Evolutionary conservation across 30 jellyfish, hydroid and myxozoan species (phyloP), one percentile per base, ranked within the genome.

Genomic region (Hydractinia echinata): DNA sequence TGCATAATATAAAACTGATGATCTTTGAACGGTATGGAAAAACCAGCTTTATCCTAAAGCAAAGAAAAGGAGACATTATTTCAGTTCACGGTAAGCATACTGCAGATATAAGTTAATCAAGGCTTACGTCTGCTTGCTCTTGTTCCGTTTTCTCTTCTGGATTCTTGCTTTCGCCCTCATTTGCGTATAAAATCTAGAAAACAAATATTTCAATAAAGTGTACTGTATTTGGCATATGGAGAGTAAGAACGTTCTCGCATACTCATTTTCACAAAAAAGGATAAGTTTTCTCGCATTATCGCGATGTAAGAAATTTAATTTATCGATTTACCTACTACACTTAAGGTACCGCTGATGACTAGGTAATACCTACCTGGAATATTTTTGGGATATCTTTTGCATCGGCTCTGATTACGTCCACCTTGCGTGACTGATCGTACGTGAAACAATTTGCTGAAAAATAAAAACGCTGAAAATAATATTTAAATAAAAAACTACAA

Each of bases 341-440:
- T n/a, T 30, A 30, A 30, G 44, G 44, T 30, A 30, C 44, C 2
- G 44, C 44, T 30, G 44, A 30, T 30, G 44, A 30, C 44, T 30
- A 30, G 44, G 44, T 30, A 30, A 53, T 77, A 8, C 9, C 30
- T 66, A 91, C 98, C 96, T 91, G 98, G 81, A 91, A 91, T 44
- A 91, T 91, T 77, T 91, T 91, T 6, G 98, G 98, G 56, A 91
- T 91, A 66, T 91, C 98, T 79, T 81, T 84, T 11, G 96, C 95
- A 79, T 86, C 95, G 14, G 91, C 98, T 68, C 98, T 82, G 10
- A 91, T 83, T 77, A 91, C 95, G 72, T 91, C n/a, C 98, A 55
- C 96, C 96, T 64, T 91, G 98, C 1, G 96, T 83, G 4, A 91
- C 96, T 14, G 98, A 79, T 30, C 98, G 87, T 54, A 91, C 98